Conservation (phyloP, 92 coral and sea anemone species). For the Paramuricea clavata region DNA sequence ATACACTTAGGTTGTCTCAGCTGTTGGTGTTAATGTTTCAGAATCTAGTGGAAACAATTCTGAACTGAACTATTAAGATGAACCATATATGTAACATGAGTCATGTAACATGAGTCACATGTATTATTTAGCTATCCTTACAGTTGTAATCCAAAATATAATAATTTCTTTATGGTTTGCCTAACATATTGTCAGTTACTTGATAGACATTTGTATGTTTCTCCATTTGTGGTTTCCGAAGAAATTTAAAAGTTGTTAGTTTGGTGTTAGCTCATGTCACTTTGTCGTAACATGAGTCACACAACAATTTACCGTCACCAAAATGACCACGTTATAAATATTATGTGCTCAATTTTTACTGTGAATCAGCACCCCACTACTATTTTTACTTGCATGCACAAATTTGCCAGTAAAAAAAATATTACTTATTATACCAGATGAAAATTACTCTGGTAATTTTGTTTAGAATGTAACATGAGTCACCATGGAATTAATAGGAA, state of each 20-base stretch:
- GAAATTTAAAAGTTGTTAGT: neutral
- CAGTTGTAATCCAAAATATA: too few species aligned
- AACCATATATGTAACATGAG: constrained; percentile 17
- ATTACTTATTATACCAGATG: neutral
- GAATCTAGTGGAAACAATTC: neutral
- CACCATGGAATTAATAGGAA: too few species aligned
- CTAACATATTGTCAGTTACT: constrained; percentile 2
- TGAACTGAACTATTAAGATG: constrained; percentile 12
- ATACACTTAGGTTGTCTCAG: neutral
- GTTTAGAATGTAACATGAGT: too few species aligned
- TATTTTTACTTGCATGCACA: constrained; percentile 9
- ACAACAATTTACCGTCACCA: neutral
- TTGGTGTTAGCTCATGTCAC: constrained; percentile 29
- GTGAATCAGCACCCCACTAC: neutral
- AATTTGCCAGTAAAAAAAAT: neutral
- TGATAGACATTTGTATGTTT: constrained; percentile 9
- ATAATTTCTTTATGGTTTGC: constrained; percentile 12
- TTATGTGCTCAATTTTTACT: neutral
- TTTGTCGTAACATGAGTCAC: constrained; percentile 26
- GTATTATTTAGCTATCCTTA: too few species aligned
- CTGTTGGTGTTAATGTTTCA: neutral
- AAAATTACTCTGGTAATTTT: constrained; percentile 21
- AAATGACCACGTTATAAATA: neutral
- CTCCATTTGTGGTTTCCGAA: neutral
- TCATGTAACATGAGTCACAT: neutral